Evolutionary conservation across 2,888 invertebrate species (phyloP).

Genomic region (Achlya flavicornis): DNA sequence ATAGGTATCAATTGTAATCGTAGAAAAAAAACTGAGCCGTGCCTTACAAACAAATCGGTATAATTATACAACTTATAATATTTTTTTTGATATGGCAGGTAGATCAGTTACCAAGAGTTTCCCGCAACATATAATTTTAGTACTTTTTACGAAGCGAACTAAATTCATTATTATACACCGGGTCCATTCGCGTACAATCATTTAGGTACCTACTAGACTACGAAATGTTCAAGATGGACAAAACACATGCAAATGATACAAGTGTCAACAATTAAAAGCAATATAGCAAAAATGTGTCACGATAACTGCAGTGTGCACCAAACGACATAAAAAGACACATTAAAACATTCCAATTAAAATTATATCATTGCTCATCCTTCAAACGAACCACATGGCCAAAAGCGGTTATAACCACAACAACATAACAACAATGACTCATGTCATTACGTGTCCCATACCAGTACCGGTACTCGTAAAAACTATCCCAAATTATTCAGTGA

Average conservation of each 20-base stretch:
- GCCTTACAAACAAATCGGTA: no score
- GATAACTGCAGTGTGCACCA: background rate
- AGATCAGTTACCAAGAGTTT: no score
- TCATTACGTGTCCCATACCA: constrained; percentile 6
- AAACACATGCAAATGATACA: background rate
- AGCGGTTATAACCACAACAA: constrained; percentile 30
- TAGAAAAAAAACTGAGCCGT: no score
- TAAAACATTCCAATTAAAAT: constrained; percentile 15
- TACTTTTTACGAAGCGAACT: no score
- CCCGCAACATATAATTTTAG: no score
- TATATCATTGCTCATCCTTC: constrained; percentile 29
- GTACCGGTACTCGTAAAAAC: constrained; percentile 47
- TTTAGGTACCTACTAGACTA: no score
- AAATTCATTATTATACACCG: no score
- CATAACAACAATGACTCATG: constrained; percentile 39
- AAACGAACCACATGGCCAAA: constrained; percentile 24
- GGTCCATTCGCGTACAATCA: no score
- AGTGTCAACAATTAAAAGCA: background rate
- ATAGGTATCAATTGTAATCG: no score
- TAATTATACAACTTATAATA: no score
- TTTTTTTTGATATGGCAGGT: no score
- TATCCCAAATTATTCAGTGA: constrained; percentile 68
- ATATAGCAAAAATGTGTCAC: background rate
- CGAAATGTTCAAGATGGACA: no score
- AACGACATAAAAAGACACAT: constrained; percentile 6